Conservation (phyloP, 2,113 vertebrate genomes). For the Hiodon alosoides region DNA sequence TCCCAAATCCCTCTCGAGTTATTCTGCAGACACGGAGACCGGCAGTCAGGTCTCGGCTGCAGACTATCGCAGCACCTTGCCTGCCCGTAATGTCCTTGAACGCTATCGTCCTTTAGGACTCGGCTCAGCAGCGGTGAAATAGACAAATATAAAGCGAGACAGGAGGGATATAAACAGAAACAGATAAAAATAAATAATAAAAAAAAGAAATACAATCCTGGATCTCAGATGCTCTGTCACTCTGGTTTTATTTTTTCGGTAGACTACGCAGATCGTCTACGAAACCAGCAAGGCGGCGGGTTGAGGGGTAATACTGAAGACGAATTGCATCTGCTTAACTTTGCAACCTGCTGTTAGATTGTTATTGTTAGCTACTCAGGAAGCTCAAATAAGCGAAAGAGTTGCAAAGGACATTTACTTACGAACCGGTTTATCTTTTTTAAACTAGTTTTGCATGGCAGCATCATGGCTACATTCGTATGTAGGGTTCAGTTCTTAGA, state of each 20-base stretch:
- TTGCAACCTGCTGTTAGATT: conserved; percentile 23
- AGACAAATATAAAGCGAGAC: not conserved
- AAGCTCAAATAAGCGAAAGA: conserved; percentile 5
- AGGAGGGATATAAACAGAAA: conserved; percentile 18
- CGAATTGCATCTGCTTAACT: conserved; percentile 19
- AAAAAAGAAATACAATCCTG: conserved; percentile 29
- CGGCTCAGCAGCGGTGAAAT: conserved; percentile 10
- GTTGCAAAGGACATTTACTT: conserved; percentile 38
- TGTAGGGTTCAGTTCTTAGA: conserved; percentile 94
- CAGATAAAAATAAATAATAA: conserved; percentile 9
- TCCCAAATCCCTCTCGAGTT: conserved; percentile 39
- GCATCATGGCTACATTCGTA: conserved; percentile 83
- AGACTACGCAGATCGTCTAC: conserved; percentile 24
- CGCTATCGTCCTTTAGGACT: conserved; percentile 30
- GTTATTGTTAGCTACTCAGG: conserved; percentile 4
- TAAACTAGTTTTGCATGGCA: conserved; percentile 67
- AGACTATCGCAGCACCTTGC: conserved; percentile 58
- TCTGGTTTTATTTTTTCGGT: conserved; percentile 32
- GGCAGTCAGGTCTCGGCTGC: conserved; percentile 49
- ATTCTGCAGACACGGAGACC: conserved; percentile 50
- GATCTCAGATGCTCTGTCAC: conserved; percentile 29
- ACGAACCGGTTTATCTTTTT: conserved; percentile 33
- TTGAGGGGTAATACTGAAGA: conserved; percentile 40
- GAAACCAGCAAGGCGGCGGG: conserved; percentile 41
- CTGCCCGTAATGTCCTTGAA: conserved; percentile 59